Conservation (phyloP, 2,797 vertebrate species). For the Alauda arvensis region DNA sequence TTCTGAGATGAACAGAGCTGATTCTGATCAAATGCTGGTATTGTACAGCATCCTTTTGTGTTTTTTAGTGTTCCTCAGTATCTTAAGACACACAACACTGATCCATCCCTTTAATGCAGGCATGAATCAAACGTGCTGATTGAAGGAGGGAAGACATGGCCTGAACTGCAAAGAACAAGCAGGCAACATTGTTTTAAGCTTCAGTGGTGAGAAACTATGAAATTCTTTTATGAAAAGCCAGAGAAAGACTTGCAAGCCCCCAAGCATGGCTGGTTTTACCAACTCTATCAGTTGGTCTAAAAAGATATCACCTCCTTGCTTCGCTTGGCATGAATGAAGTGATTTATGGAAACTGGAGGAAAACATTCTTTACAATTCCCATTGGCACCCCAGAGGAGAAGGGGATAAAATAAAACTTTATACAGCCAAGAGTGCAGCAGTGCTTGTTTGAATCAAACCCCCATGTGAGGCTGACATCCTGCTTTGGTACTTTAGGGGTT, state of each 20-base stretch:
- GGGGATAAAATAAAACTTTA: background rate
- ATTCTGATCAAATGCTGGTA: background rate
- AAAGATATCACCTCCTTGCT: background rate
- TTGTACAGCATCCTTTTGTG: background rate
- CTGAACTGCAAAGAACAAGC: background rate
- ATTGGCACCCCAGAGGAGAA: background rate
- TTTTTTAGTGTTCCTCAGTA: background rate
- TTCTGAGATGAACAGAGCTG: background rate
- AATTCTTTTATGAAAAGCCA: background rate
- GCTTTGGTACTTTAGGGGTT: background rate
- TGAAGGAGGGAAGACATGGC: background rate
- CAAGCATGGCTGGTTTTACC: background rate
- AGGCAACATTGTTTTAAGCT: background rate
- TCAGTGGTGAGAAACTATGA: background rate
- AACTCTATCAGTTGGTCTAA: background rate
- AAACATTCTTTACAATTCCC: background rate
- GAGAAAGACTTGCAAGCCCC: background rate
- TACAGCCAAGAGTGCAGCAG: background rate
- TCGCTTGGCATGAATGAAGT: background rate
- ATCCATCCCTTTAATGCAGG: background rate
- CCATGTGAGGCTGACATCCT: background rate
- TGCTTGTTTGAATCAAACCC: background rate
- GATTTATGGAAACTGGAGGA: background rate
- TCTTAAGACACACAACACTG: background rate
- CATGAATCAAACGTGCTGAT: background rate